phyloP scores from a whole-genome alignment of 2,888 invertebrate genomes.

The Epistrophe eligans region DNA sequence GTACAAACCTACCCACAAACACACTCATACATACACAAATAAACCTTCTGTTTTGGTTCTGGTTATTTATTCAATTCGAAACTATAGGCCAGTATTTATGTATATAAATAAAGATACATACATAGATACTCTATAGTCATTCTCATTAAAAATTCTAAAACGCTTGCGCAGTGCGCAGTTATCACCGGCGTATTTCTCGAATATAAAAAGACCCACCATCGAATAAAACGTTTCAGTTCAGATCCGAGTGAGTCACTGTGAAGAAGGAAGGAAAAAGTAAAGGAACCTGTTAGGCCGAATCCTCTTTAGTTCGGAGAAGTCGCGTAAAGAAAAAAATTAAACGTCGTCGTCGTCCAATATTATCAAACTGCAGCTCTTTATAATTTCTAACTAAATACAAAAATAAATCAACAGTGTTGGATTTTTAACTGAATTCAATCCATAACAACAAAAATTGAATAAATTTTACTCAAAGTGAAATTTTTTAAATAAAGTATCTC shows the following conservation, averaged over 20 bases:
- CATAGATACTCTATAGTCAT: conserved; percentile 45
- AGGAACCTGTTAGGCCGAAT: conserved; percentile 47
- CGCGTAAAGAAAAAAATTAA: conserved; percentile 42
- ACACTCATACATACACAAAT: conserved; percentile 1
- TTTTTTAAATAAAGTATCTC: conserved; percentile 60
- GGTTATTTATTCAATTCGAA: conserved; percentile 48
- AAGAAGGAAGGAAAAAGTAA: conserved; percentile 56
- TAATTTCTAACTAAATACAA: conserved; percentile 9
- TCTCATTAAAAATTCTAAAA: conserved; percentile 74
- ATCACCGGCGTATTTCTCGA: conserved; percentile 75
- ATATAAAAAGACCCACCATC: conserved; percentile 70
- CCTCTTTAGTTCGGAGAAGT: conserved; percentile 65
- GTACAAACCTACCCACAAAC: conserved; percentile 10
- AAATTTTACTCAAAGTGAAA: conserved; percentile 68
- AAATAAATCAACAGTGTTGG: conserved; percentile 54
- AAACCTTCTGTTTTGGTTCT: conserved; percentile 65
- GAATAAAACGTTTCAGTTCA: conserved; percentile 72
- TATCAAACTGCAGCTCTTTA: conserved; percentile 33
- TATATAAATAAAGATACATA: conserved; percentile 38
- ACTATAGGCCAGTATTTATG: conserved; percentile 2
- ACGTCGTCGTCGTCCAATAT: neutral
- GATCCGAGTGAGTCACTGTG: conserved; percentile 76
- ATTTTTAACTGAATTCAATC: conserved; percentile 64
- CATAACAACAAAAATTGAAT: conserved; percentile 31
- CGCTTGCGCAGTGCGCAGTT: conserved; percentile 76